Evolutionary conservation across 2,888 invertebrate species (phyloP).

Genomic region (Linnaemya tessellans): DNA sequence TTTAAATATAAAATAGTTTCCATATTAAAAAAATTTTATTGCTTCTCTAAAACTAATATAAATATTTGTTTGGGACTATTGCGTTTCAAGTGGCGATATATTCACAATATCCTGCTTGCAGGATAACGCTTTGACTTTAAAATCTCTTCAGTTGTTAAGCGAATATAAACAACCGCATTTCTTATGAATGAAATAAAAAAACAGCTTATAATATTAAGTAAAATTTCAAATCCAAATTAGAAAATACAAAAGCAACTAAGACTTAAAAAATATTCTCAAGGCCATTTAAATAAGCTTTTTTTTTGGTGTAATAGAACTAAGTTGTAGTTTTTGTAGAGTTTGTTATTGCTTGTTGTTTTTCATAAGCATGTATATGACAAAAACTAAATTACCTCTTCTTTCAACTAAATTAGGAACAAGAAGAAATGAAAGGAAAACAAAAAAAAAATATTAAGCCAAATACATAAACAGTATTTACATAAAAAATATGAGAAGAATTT

Average conservation of each 20-base stretch:
- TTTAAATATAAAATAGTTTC: no score
- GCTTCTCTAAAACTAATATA: no score
- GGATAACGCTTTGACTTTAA: conserved; percentile 27
- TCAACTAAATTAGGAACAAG: conserved; percentile 31
- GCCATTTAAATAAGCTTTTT: conserved; percentile 36
- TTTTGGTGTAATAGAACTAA: not conserved
- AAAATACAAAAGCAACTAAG: conserved; percentile 21
- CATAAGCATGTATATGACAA: not conserved
- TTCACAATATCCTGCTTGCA: no score
- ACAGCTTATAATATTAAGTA: not conserved
- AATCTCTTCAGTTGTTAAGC: conserved; percentile 26
- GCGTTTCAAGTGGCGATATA: no score
- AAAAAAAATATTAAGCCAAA: conserved; percentile 28
- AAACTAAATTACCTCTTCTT: conserved; percentile 49
- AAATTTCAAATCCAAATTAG: conserved; percentile 10
- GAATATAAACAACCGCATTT: conserved; percentile 24
- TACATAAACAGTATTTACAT: not conserved
- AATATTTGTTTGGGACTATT: no score
- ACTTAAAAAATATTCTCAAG: conserved; percentile 58
- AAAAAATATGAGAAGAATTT: conserved; percentile 3
- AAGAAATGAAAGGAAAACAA: conserved; percentile 11
- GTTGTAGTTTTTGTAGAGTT: conserved; percentile 3
- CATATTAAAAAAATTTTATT: no score
- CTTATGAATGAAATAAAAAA: conserved; percentile 17
- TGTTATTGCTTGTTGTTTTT: conserved; percentile 10